Evolutionary conservation across 2,113 vertebrate species (phyloP).

Genomic region (Odontophorus gujanensis): DNA sequence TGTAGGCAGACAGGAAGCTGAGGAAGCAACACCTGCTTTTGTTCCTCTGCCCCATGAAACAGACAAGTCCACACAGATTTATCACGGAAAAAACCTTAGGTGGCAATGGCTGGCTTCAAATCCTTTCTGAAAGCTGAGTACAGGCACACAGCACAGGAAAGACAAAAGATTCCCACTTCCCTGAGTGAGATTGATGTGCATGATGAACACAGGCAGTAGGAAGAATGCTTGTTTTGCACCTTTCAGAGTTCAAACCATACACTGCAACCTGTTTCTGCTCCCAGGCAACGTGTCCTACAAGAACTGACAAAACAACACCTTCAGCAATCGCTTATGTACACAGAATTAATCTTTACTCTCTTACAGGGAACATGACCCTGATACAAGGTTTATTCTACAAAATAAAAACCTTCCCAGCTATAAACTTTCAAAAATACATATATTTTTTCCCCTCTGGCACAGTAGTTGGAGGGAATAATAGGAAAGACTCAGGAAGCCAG

Average conservation of each 20-base stretch:
- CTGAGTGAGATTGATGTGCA: background rate
- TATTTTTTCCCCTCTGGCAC: background rate
- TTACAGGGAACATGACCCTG: background rate
- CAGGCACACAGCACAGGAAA: background rate
- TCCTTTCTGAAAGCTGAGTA: background rate
- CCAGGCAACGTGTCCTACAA: background rate
- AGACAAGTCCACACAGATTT: fast-evolving
- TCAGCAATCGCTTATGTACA: background rate
- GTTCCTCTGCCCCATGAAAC: background rate
- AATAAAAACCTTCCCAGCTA: background rate
- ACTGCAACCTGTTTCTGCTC: background rate
- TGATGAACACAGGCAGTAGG: background rate
- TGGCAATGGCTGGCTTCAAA: background rate
- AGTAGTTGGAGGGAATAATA: background rate
- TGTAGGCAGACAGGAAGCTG: background rate
- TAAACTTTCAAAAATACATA: background rate
- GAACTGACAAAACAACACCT: background rate
- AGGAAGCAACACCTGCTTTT: background rate
- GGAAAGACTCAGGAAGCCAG: conserved; percentile 32
- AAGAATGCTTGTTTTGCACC: background rate
- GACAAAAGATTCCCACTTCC: background rate
- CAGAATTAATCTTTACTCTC: background rate
- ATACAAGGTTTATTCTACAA: background rate
- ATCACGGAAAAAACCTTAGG: background rate
- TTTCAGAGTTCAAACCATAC: background rate